These are phyloP conservation scores for Delia radicum DNA, from an alignment of 1,140 invertebrate species.

Conservation along the genomic window DNA sequence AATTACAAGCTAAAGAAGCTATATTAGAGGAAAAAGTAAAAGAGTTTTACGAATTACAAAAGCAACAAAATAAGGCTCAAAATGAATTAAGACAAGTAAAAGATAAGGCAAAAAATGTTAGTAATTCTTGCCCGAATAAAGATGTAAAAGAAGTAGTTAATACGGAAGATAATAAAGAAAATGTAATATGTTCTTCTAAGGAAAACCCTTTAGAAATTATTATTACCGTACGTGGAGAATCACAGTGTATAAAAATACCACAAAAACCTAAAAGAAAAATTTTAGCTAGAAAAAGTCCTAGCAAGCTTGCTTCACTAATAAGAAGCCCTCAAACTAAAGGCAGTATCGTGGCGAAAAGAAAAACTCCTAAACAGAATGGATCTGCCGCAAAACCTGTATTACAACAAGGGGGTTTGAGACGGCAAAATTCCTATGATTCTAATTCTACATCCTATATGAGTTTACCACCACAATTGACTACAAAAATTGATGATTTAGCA, in stretches of 20 bases:
- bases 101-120: neutral
- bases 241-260: slow-evolving; percentile 6
- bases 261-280: neutral
- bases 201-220: slow-evolving; percentile 45
- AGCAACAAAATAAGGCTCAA: neutral
- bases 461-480: slow-evolving; percentile 33
- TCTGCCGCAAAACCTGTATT: neutral
- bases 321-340: neutral
- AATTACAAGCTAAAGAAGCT: slow-evolving; percentile 44
- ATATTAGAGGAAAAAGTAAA: slow-evolving; percentile 38
- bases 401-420: slow-evolving; percentile 20
- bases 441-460: slow-evolving; percentile 49
- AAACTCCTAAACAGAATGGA: slow-evolving; percentile 4
- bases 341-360: neutral
- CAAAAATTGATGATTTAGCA: neutral
- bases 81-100: neutral
- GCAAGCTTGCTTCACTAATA: neutral
- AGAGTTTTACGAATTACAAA: slow-evolving; percentile 36
- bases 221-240: slow-evolving; percentile 45
- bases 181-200: neutral
- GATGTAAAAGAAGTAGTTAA: neutral
- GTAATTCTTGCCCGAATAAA: neutral
- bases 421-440: slow-evolving; percentile 45
- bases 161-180: neutral
- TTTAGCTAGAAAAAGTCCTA: neutral